A percentile compares a stretch with the other conserved stretches of the same genome.
These are phyloP conservation scores for Glyptemys insculpta DNA, from an alignment of 2,797 vertebrate species.

Conservation along the genomic window DNA sequence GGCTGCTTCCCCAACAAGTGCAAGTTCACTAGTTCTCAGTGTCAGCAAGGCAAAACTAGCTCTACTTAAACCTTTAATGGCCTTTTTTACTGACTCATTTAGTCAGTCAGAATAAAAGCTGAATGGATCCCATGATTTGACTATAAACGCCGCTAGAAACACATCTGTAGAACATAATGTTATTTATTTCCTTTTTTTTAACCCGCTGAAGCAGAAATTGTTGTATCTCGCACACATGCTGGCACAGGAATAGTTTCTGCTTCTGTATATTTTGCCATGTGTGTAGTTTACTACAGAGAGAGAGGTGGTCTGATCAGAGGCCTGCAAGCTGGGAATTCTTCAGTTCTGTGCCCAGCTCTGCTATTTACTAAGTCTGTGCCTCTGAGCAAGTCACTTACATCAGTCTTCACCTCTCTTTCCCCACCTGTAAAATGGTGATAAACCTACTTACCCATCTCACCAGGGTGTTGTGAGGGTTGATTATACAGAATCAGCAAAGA, in stretches of 20 bases:
- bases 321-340: slow-evolving; percentile 33
- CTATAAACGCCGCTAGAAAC: background rate
- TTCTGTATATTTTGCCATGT: slow-evolving; percentile 9
- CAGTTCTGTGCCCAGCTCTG: background rate
- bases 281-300: slow-evolving; percentile 37
- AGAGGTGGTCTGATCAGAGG: slow-evolving; percentile 41
- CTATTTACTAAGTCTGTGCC: background rate
- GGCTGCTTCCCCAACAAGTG: background rate
- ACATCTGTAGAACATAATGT: background rate
- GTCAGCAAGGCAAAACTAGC: slow-evolving; percentile 29
- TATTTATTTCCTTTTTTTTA: background rate
- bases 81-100: accelerated
- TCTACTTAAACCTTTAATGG: slow-evolving; percentile 3
- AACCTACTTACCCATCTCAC: background rate
- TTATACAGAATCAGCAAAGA: slow-evolving; percentile 42
- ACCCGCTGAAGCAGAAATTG: background rate
- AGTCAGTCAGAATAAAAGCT: slow-evolving; percentile 8
- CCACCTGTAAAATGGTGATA: slow-evolving; percentile 30
- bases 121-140: background rate
- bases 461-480: background rate
- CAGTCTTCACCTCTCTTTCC: background rate
- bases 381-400: slow-evolving; percentile 26
- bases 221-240: background rate
- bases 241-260: slow-evolving; percentile 47
- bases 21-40: background rate